Conservation (phyloP, 2,113 vertebrate genomes). For the Apodemus sylvaticus region DNA sequence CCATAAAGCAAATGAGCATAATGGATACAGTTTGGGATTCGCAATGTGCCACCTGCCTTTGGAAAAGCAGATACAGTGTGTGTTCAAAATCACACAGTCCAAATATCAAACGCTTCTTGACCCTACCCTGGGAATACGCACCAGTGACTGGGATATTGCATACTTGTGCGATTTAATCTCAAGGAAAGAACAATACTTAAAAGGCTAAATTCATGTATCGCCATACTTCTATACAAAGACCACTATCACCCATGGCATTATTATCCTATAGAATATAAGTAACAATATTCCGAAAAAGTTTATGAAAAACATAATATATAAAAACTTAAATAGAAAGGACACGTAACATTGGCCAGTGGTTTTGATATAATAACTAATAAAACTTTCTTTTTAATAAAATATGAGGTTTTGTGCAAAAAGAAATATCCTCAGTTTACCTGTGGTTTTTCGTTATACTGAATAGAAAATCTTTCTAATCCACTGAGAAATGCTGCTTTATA, state of each 20-base stretch:
- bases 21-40: conserved; percentile 77
- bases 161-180: neutral
- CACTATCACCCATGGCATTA: neutral
- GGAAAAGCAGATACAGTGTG: neutral
- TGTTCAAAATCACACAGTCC: conserved; percentile 64
- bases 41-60: conserved; percentile 78
- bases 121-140: neutral
- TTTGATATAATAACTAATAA: neutral
- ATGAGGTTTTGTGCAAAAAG: neutral
- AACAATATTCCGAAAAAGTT: neutral
- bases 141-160: neutral
- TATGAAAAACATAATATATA: neutral
- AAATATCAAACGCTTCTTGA: neutral
- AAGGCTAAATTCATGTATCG: conserved; percentile 1
- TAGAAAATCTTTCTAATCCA: neutral
- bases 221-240: neutral
- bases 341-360: neutral
- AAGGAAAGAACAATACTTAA: neutral
- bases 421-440: neutral
- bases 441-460: neutral
- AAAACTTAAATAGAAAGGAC: neutral
- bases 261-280: neutral
- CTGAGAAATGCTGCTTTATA: neutral
- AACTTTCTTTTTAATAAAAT: neutral
- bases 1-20: conserved; percentile 81